Evolutionary conservation across 2,113 vertebrate species (phyloP).

Genomic region (Nicator chloris): DNA sequence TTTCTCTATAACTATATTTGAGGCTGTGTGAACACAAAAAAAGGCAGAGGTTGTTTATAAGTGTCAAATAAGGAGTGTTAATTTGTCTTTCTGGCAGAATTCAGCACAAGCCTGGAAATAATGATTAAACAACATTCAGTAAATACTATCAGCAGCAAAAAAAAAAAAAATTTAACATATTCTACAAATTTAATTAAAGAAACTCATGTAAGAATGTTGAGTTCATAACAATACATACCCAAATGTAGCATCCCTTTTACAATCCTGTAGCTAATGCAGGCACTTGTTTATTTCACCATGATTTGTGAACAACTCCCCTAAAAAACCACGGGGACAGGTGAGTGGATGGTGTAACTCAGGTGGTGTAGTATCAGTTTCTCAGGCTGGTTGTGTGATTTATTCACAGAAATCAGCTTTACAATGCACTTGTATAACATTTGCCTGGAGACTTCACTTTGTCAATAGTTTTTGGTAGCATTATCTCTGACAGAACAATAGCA

Average conservation of each 20-base stretch:
- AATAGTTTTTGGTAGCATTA: slow-evolving; percentile 16
- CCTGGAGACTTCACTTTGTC: slow-evolving; percentile 5
- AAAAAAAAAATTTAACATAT: background rate
- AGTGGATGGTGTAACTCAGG: background rate
- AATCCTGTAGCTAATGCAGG: background rate
- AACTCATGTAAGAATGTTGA: background rate
- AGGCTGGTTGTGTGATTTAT: background rate
- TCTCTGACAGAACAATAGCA: slow-evolving; percentile 46
- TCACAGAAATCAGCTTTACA: background rate
- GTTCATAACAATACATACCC: background rate
- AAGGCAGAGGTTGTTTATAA: background rate
- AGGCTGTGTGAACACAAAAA: background rate
- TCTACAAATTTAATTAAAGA: background rate
- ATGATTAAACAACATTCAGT: background rate
- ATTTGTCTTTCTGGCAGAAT: background rate
- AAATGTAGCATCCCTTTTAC: background rate
- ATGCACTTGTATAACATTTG: background rate
- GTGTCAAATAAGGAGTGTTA: background rate
- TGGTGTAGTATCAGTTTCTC: background rate
- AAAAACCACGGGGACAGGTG: background rate
- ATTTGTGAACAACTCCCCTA: background rate
- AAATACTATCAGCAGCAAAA: background rate
- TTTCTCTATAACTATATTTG: background rate
- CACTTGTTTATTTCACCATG: background rate
- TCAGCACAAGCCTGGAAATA: background rate